phyloP scores from a whole-genome alignment of 2,113 vertebrate species.

The Varanus salvator region DNA sequence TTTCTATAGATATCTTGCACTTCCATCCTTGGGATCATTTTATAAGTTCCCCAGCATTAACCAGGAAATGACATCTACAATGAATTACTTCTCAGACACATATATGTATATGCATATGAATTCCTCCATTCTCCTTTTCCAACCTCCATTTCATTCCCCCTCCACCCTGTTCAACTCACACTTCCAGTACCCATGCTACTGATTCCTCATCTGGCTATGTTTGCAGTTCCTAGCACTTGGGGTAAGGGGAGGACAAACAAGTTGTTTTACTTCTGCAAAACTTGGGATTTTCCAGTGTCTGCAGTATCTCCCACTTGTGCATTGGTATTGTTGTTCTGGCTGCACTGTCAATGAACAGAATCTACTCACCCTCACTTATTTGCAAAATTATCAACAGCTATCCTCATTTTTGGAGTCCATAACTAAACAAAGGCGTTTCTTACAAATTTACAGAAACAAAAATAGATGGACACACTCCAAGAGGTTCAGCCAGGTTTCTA shows the following conservation, averaged over 20 bases:
- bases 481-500: background rate
- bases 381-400: background rate
- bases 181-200: background rate
- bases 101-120: background rate
- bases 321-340: background rate
- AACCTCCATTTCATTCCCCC: background rate
- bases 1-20: background rate
- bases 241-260: background rate
- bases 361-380: background rate
- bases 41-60: background rate
- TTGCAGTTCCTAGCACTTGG: too few relatives aligned
- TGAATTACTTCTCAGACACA: background rate
- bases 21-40: background rate
- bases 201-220: background rate
- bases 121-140: background rate
- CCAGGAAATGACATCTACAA: background rate
- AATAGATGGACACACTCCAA: background rate
- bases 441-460: background rate
- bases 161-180: background rate
- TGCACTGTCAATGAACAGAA: background rate
- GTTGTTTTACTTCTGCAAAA: background rate
- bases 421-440: background rate
- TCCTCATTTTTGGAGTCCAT: background rate
- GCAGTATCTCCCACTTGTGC: background rate
- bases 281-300: background rate